Evolutionary conservation across 2,113 vertebrate species (phyloP).

Genomic region (Orthochromis indermauri): DNA sequence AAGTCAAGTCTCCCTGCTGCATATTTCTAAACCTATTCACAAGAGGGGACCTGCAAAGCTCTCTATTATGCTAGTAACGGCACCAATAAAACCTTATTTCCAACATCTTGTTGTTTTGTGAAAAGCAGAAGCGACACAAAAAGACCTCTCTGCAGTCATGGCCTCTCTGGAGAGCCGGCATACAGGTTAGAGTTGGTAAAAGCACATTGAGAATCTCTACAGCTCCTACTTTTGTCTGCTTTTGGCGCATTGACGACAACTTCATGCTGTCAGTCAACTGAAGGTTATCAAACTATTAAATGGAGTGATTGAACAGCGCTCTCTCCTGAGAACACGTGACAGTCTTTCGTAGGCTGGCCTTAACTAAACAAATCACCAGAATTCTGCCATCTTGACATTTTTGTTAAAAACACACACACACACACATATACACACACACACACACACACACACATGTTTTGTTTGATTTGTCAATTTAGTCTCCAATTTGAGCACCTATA

Average conservation of each 20-base stretch:
- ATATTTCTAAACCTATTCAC: background rate
- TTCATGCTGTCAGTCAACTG: constrained; percentile 14
- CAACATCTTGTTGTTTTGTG: constrained; percentile 1
- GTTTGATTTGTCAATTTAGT: background rate
- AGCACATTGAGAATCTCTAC: constrained; percentile 17
- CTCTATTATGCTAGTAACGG: background rate
- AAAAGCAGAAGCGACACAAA: constrained; percentile 1
- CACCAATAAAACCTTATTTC: constrained; percentile 2
- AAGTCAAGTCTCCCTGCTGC: background rate
- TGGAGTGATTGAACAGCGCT: background rate
- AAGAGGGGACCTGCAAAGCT: background rate
- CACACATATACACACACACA: fast-evolving
- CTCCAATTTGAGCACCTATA: background rate
- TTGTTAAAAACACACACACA: background rate
- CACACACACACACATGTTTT: background rate
- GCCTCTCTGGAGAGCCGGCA: background rate
- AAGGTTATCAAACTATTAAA: constrained; percentile 26
- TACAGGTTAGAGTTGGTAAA: constrained; percentile 1
- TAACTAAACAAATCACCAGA: background rate
- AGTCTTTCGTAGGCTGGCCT: background rate
- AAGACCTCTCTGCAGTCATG: background rate
- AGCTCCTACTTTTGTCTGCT: constrained; percentile 12
- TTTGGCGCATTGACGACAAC: background rate
- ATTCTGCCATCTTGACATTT: background rate
- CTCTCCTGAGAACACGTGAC: background rate